phyloP scores from a whole-genome alignment of 2,888 invertebrate genomes.

The Drosophila diplacantha region DNA sequence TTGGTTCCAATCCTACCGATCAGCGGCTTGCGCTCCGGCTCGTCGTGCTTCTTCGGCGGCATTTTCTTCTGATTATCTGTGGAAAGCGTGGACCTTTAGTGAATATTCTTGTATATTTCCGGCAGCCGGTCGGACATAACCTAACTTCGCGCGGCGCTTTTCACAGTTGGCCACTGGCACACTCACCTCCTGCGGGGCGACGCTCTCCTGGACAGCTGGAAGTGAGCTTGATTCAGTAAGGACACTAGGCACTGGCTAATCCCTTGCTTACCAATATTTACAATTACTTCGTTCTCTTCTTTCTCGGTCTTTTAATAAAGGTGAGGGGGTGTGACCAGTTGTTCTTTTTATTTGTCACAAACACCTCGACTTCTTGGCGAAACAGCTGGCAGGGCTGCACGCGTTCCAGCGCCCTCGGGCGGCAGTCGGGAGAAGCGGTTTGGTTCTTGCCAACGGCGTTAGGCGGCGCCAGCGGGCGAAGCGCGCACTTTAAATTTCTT shows the following conservation, averaged over 20 bases:
- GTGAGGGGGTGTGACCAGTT: no score
- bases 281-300: conserved; percentile 13
- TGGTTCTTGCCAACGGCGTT: conserved; percentile 6
- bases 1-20: conserved; percentile 98
- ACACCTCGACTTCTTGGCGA: no score
- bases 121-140: conserved; percentile 19
- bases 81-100: not conserved
- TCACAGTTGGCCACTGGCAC: not conserved
- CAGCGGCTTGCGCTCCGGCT: conserved; percentile 91
- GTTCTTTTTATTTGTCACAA: no score
- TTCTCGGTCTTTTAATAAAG: no score
- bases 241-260: not conserved
- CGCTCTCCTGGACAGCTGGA: conserved; percentile 14
- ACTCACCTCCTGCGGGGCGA: conserved; percentile 4
- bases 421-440: conserved; percentile 13
- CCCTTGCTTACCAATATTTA: conserved; percentile 23
- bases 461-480: conserved; percentile 40
- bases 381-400: conserved; percentile 49
- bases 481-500: conserved; percentile 36
- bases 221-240: not conserved
- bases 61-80: conserved; percentile 49
- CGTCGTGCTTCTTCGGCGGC: conserved; percentile 92
- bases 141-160: conserved; percentile 2
- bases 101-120: not conserved
- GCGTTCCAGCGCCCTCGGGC: conserved; percentile 39